A percentile compares a stretch with the other conserved stretches of the same genome.
These are phyloP conservation scores for Beris morrisii DNA, from an alignment of 2,888 invertebrate genomes.

Conservation along the genomic window DNA sequence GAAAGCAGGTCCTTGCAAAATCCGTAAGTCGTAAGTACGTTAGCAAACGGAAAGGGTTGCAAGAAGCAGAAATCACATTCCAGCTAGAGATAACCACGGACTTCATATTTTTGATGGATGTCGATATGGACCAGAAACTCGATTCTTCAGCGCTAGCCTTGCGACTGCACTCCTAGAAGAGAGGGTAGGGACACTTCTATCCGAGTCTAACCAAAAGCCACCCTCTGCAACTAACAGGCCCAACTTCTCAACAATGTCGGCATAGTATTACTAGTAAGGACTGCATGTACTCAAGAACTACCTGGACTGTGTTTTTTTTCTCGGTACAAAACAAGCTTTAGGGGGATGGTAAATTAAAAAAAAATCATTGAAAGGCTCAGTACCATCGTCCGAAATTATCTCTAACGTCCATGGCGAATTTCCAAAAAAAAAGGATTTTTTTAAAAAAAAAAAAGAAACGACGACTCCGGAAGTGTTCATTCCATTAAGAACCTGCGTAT, in stretches of 20 bases:
- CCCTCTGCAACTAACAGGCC: slow-evolving; percentile 6
- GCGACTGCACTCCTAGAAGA: too few relatives aligned
- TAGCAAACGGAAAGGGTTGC: slow-evolving; percentile 31
- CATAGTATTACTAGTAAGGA: slow-evolving; percentile 19
- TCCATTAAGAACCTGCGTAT: slow-evolving; percentile 35
- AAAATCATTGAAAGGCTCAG: too few relatives aligned
- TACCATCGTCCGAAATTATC: slow-evolving; percentile 28
- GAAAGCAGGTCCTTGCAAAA: slow-evolving; percentile 21
- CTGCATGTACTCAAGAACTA: slow-evolving; percentile 25
- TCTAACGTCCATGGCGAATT: slow-evolving; percentile 26
- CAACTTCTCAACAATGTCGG: neutral
- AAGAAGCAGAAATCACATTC: slow-evolving; percentile 24
- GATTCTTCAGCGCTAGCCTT: neutral
- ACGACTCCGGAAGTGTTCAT: slow-evolving; percentile 26
- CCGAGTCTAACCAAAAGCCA: neutral
- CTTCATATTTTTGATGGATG: slow-evolving; percentile 19
- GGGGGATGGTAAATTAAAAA: too few relatives aligned
- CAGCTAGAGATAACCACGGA: slow-evolving; percentile 22
- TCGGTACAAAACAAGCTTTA: too few relatives aligned
- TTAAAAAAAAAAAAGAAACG: slow-evolving; percentile 10
- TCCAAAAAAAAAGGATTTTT: slow-evolving; percentile 18
- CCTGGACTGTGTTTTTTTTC: slow-evolving; percentile 7
- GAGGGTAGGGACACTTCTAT: too few relatives aligned
- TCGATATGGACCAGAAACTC: slow-evolving; percentile 16
- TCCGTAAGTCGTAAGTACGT: slow-evolving; percentile 15